phyloP scores from a whole-genome alignment of 2,888 invertebrate genomes.

The Seira sanloemensis region DNA sequence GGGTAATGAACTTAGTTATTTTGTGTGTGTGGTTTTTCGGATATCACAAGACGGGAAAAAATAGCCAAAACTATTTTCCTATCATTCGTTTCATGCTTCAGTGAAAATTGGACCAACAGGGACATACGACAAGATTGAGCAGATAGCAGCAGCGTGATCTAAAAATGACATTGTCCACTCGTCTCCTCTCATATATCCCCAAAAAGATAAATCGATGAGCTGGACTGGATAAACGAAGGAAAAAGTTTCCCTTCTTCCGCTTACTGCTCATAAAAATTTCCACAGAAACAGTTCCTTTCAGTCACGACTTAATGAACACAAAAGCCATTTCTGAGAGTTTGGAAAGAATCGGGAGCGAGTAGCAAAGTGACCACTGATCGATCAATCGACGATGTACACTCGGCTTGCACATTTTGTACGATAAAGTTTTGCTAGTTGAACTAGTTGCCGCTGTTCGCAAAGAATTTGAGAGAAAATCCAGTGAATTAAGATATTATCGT shows the following conservation, averaged over 20 bases:
- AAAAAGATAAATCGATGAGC: not conserved
- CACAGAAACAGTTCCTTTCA: not conserved
- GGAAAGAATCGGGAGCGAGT: no score
- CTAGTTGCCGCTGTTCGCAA: no score
- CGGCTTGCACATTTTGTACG: no score
- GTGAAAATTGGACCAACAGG: not conserved
- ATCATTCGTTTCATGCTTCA: constrained; percentile 20
- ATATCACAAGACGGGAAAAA: not conserved
- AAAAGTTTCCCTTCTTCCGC: not conserved
- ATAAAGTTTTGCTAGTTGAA: no score
- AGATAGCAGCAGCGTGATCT: not conserved
- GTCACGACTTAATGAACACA: constrained; percentile 3
- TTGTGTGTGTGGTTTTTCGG: not conserved
- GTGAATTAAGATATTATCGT: not conserved
- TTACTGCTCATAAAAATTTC: not conserved
- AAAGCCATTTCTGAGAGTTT: no score
- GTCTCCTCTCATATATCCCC: not conserved
- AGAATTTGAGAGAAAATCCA: no score
- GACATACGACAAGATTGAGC: not conserved
- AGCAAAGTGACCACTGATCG: no score
- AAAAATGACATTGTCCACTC: constrained; percentile 7
- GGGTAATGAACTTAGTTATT: not conserved
- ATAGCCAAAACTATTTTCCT: not conserved
- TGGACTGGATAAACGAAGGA: not conserved
- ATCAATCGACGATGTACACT: no score